Evolutionary conservation across 1,140 invertebrate species (phyloP).

Genomic region (Epicauta chinensis): DNA sequence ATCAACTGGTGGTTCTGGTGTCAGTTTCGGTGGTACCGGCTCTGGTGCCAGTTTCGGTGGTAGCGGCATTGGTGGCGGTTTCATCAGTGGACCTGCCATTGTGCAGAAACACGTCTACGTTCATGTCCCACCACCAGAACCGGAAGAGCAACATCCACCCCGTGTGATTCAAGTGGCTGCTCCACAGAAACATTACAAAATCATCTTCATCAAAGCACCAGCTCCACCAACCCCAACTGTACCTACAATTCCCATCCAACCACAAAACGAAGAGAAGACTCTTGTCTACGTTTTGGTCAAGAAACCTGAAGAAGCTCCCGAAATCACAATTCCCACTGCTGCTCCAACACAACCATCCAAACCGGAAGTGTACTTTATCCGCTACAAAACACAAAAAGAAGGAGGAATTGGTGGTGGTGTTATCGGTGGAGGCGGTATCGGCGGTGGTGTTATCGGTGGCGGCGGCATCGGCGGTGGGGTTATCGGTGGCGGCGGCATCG

Average conservation of each 20-base stretch:
- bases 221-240: conserved; percentile 69
- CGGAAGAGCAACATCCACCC: conserved; percentile 53
- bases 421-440: conserved; percentile 1
- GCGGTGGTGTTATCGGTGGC: conserved; percentile 2
- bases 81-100: conserved; percentile 43
- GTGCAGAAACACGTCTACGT: conserved; percentile 78
- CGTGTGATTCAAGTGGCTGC: conserved; percentile 48
- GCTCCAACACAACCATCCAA: conserved; percentile 75
- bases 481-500: neutral
- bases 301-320: conserved; percentile 73
- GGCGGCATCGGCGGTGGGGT: neutral
- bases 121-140: conserved; percentile 62
- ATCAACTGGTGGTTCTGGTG: neutral
- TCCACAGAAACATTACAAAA: conserved; percentile 83
- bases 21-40: neutral
- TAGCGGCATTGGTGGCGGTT: neutral
- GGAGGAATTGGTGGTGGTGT: neutral
- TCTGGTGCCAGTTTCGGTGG: too few species aligned
- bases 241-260: conserved; percentile 64
- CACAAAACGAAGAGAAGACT: conserved; percentile 77
- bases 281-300: conserved; percentile 79
- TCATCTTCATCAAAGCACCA: conserved; percentile 80
- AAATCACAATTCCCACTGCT: conserved; percentile 66
- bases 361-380: conserved; percentile 79
- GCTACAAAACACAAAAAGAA: conserved; percentile 65